Evolutionary conservation across 2,113 vertebrate species (phyloP), one percentile per base, ranked within the genome.

Genomic region (Lophius piscatorius): DNA sequence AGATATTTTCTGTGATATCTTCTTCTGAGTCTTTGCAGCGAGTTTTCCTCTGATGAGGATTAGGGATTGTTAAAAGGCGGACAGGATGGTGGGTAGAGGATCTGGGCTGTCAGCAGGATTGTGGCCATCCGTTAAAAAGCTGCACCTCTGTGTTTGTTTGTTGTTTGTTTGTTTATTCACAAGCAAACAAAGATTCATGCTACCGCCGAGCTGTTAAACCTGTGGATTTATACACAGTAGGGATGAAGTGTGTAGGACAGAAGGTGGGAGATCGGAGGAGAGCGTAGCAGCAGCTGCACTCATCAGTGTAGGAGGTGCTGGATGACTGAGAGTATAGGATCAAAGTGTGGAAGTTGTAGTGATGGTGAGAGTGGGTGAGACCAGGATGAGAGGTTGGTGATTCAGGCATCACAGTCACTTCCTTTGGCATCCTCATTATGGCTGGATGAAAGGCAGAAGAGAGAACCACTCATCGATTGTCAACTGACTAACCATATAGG

Each of bases 401-500:
- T 44, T 86, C 80, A 83, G 50, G 39, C n/a, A 14, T 55, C 31
- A 38, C n/a, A 67, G 58, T 52, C 56, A 61, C 69, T 57, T 77
- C 66, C 62, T 58, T 18, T 70, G 71, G 71, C 73, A 49, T 68
- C 54, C 28, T 52, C 33, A 34, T 35, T 45, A 44, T 54, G 64
- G 58, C 69, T 12, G 33, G 60, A 80, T 75, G 28, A 80, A 76
- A 80, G 70, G 24, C 49, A 38, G 33, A 31, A 62, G 40, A 17
- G 14, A 39, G 16, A 49, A 41, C 39, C 8, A 84, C 51, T 87
- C 81, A 87, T 69, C 14, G 1, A 72, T 44, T 79, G 84, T 85
- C 76, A 78, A 74, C 66, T 72, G 76, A 88, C 68, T 87, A 81
- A 83, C 44, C n/a, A 3, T 34, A 44, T 13, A 63, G 57, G 63